Evolutionary conservation across 2,888 invertebrate genomes (phyloP).

Genomic region (Baccha elongata): DNA sequence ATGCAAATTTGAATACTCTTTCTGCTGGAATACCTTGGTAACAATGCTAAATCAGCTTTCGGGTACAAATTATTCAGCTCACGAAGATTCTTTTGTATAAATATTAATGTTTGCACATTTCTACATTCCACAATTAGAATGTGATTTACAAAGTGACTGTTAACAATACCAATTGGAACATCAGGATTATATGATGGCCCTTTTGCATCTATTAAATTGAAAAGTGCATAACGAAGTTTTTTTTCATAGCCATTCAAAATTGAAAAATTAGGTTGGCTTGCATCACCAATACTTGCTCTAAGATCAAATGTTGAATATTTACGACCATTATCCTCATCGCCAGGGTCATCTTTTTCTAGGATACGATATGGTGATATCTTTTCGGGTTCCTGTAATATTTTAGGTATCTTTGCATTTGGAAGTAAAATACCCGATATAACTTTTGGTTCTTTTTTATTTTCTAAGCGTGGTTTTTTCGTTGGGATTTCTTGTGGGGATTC

Average conservation of each 20-base stretch:
- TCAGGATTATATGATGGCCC: not conserved
- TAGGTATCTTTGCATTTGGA: not conserved
- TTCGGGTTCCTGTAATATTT: too few relatives aligned
- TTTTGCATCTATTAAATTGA: not conserved
- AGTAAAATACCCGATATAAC: slow-evolving; percentile 1
- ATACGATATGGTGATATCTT: too few relatives aligned
- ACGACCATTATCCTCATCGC: not conserved
- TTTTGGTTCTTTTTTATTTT: not conserved
- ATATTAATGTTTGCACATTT: not conserved
- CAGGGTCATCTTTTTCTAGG: too few relatives aligned
- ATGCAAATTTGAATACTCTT: slow-evolving; percentile 15
- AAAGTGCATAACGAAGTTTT: not conserved
- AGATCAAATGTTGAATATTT: slow-evolving; percentile 14
- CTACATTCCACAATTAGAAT: slow-evolving; percentile 19
- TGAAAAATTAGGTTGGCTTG: not conserved
- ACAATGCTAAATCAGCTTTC: not conserved
- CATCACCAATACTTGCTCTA: slow-evolving; percentile 45
- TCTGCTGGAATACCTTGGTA: not conserved
- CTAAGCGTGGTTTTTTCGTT: not conserved
- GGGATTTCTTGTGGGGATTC: not conserved
- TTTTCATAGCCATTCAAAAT: not conserved
- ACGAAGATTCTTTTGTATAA: not conserved
- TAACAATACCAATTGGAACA: not conserved
- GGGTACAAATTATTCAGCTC: not conserved
- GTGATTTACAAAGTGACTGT: not conserved